Evolutionary conservation across 2,888 invertebrate genomes (phyloP), one percentile per base, ranked within the genome.

Genomic region (Rhyacophila evoluta): DNA sequence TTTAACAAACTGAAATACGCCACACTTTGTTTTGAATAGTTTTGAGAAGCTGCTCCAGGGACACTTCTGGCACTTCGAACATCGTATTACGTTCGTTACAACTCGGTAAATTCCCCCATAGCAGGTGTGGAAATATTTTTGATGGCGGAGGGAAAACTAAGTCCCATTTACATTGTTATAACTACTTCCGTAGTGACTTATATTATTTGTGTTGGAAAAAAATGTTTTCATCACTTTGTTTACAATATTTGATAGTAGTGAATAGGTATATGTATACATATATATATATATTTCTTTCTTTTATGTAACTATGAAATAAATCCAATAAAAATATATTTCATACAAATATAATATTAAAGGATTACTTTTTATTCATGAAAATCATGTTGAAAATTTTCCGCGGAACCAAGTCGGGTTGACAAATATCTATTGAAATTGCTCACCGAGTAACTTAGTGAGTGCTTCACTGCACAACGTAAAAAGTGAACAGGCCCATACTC

Each of bases 401-500:
- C 55, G 25, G 8, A 55, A 10, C 55, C 41, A 19, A 55, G 19
- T 55, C 19, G 10, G 55, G 25, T 55, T 55, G 55, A 55, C 55
- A 55, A 55, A 55, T 55, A 55, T 55, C 55, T 19, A 55, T 55
- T 55, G 8, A 55, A 55, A 55, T 55, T 55, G 55, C 25, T 55
- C 55, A 55, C 55, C 25, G 55, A 55, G 25, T n/a, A 55, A 55
- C 55, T 19, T 25, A 55, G 10, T 55, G 19, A n/a, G 55, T 55
- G 55, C 55, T 55, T 55, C 55, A 55, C 55, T 55, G 55, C 55
- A 55, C 55, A 55, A 19, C 19, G 55, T 55, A 55, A 55, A n/a
- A 55, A 55, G 55, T 55, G 55, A 55, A 55, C 19, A 55, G 55
- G 55, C 55, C 55, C 55, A 19, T 55, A 55, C 25, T 55, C 25